Base-by-base conservation (phyloP, 2,797 vertebrate genomes). In the Psittacula echo region DNA sequence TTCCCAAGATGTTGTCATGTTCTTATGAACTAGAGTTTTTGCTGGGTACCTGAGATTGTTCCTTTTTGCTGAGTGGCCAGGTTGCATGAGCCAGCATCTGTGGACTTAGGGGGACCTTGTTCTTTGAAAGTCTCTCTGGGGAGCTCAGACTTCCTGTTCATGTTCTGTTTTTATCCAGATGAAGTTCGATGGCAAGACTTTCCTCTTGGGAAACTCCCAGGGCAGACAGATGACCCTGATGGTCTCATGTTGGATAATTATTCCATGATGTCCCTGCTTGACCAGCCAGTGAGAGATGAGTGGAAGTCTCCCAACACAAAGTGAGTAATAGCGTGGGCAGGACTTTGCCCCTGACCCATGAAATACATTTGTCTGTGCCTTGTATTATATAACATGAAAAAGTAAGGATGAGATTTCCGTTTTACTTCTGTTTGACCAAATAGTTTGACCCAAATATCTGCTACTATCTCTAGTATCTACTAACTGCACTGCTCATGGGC, bases 161-260 rank as follows among this genome's bases (percentile, higher is more conserved):
- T 87, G 27, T 73, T 7, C 42, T 87, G 47, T 70, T 90, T 85
- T 76, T 58, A 51, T 56, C 21, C 92, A 99, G 99, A 99, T 92
- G 98, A 98, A 77, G 97, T 99, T 23, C 87, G 85, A 44, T 99
- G 99, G 99, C 98, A 97, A 51, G 97, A 98, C 73, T 99, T 97
- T 60, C 98, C 99, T 39, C 96, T 99, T 53, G 99, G 99, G 34
- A 99, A 98, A 91, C 98, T 99, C 50, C 99, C 99, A 1, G 99
- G 99, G 71, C 99, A 99, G 95, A 98, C 98, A 0, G 99, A 99
- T 8, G 99, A 99, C 85, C 99, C 99, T 4, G 98, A 98, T 15
- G 98, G 97, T 93, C 98, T 99, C 61, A 98, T 99, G 98, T 72
- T 99, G 95, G 98, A 99, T 44, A 98, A 97, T 93, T 99, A 98